Evolutionary conservation across 2,113 vertebrate genomes (phyloP), one percentile per base, ranked within the genome.

Genomic region (Lipophrys pholis): DNA sequence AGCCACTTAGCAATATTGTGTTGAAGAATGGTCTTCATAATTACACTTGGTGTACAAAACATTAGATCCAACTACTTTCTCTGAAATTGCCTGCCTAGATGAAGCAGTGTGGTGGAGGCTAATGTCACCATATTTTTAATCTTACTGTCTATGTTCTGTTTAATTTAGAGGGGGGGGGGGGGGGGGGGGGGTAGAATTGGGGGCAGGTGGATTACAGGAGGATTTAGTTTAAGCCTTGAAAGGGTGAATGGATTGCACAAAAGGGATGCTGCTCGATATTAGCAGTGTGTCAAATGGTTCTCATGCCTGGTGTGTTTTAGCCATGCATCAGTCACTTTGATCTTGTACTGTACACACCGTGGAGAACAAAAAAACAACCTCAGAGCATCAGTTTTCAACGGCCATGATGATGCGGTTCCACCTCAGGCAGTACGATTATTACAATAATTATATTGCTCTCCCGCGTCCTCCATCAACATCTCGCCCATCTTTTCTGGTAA

Each of bases 161-260:
- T 66, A 80, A 84, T 89, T 69, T 68, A 50, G 56, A 73, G 15
- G 38, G 66, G 38, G 66, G 17, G 40, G 52, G 71, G 53, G 15
- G 38, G 66, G 38, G 66, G 17, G 40, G 52, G 71, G 53, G 85
- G 69, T 68, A 72, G 76, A 80, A 74, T 81, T 58, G 30, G 50
- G 43, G n/a, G 35, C 38, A 53, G 59, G 80, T 39, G 61, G 80
- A 82, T 87, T 81, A 84, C 16, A 73, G 68, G 69, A 8, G 53
- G 81, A 78, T 85, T 86, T 83, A 69, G 52, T 82, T 76, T 73
- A 80, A 89, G 70, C 80, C 66, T 66, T 81, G 41, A 76, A 78
- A 84, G 71, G 62, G 35, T 17, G 69, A 78, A 87, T 63, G 36
- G 64, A 42, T 67, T 65, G 59, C 72, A 62, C 21, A 78, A 82